Evolutionary conservation across 2,888 invertebrate species (phyloP).

Genomic region (Uropetala carovei): DNA sequence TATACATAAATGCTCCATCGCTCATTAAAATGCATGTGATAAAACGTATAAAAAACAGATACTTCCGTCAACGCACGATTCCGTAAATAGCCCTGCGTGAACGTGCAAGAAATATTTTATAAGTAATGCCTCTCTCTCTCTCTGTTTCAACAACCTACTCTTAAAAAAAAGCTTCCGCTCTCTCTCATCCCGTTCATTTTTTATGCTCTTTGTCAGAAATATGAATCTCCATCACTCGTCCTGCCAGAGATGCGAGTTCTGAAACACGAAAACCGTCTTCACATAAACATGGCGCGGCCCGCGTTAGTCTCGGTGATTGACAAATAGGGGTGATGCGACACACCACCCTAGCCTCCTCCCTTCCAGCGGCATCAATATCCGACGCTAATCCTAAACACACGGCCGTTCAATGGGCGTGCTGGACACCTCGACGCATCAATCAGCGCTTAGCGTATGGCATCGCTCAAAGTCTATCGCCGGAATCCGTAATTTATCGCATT

Average conservation of each 20-base stretch:
- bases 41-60: no score
- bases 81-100: no score
- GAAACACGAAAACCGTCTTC: constrained; percentile 53
- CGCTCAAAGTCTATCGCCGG: constrained; percentile 23
- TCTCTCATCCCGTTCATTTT: neutral
- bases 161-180: neutral
- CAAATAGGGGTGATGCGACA: constrained; percentile 3
- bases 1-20: no score
- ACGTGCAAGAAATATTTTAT: no score
- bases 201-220: neutral
- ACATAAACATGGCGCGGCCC: constrained; percentile 35
- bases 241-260: constrained; percentile 10
- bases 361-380: constrained; percentile 30
- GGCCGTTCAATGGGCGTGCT: constrained; percentile 6
- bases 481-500: constrained; percentile 45
- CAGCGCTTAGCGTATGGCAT: constrained; percentile 42
- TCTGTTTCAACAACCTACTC: no score
- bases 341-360: neutral
- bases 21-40: no score
- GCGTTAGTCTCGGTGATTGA: constrained; percentile 10
- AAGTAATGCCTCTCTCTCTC: no score
- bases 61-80: no score
- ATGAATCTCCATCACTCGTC: constrained; percentile 26
- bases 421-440: constrained; percentile 4
- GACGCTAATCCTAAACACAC: constrained; percentile 54